Base-by-base conservation (phyloP, 2,113 vertebrate species). In the Dicerorhinus sumatrensis region DNA sequence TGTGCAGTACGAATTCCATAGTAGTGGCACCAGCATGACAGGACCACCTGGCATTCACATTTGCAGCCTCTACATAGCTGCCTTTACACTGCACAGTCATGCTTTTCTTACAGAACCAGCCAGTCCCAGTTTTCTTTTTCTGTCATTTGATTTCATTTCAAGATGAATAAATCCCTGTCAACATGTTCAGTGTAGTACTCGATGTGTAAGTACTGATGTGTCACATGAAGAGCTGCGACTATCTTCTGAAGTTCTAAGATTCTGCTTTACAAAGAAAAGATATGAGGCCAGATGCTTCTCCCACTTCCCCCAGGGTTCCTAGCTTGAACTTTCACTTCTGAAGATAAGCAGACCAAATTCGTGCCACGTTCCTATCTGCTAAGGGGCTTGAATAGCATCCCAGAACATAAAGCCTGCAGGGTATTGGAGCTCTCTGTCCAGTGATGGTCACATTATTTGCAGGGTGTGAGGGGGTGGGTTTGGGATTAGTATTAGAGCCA, bases 131-230 rank as follows among this genome's bases (percentile, higher is more conserved):
- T 65, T 72, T 83, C 51, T 81, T 70, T 72, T 21, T 73, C 51
- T 60, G 18, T 36, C 83, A 58, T 90, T 90, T 65, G 25, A 69
- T 75, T 84, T 93, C 16, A 25, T 62, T 84, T 94, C 56, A 31
- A 79, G 84, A 73, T 83, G 31, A 94, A 58, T 48, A 48, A 65
- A 69, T 29, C n/a, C 42, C 12, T 6, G 2, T 36, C 20, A 23
- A 60, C 23, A 33, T 18, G 31, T 67, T 73, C n/a, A 29, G 54
- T 11, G 31, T 18, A 36, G 12, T 23, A 21, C 39, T 72, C 33
- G 46, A 63, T 3, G 13, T 81, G 16, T 60, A 58, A 77, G 2
- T 13, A 58, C 27, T 10, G 33, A 12, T 51, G 12, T 67, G 10
- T n/a, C 31, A 31, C 31, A 46, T 3, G 11, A 20, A 46, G 3